Base-by-base conservation (phyloP, 2,888 invertebrate species). In the Epinotia demarniana region DNA sequence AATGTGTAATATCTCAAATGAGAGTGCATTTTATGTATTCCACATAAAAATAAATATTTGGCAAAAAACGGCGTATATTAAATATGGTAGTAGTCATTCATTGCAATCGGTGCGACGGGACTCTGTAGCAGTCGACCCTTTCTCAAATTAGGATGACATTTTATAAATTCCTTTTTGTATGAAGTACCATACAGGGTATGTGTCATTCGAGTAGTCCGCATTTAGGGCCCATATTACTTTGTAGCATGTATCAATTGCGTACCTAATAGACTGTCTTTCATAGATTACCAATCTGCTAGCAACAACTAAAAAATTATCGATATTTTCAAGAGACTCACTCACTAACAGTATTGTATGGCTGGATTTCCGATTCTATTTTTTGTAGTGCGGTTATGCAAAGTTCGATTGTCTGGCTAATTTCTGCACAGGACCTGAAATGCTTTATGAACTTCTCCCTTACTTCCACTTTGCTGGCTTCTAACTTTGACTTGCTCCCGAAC, bases 381-480 rank as follows among this genome's bases (percentile, higher is more conserved):
- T 19, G 57, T 18, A 57, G 57, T 18, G 57, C 0, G 18, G n/a
- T n/a, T 57, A 57, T 11, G 9, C 57, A 5, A n/a, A 18, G 57
- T 18, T 57, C 18, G 57, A 57, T 18, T 19, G 57, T 9, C 18
- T 57, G 57, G 18, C 9, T 9, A 57, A 57, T 57, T 57, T 57
- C 57, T 57, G 18, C 57, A 57, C 11, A 9, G 18, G 57, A 57
- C 57, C 18, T 57, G 57, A 57, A 19, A 18, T 57, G 57, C 8
- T 57, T 57, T 19, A 57, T 57, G 9, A 57, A 57, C 9, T 19
- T 18, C 19, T 57, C 19, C 19, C 19, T 57, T 57, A 18, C 18
- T 57, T 57, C 57, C 18, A 18, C 57, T 57, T 57, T 57, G 57
- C 57, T 57, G n/a, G 19, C 55, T 55, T 55, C 55, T 18, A 19